Evolutionary conservation across 23 tunicate species (phyloP).

Genomic region (Halocynthia aurantium): DNA sequence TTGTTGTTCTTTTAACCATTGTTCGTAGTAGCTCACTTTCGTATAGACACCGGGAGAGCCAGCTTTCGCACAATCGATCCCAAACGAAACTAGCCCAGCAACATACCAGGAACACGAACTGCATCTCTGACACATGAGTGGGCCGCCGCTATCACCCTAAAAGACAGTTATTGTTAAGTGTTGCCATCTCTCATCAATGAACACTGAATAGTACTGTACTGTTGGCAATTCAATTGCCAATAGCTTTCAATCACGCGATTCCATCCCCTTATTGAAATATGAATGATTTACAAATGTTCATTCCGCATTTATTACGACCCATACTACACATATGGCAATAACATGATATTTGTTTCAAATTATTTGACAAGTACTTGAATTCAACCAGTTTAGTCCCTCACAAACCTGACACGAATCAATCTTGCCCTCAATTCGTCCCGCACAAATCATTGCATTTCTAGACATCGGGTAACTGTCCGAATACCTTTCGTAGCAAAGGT

Average conservation of each 20-base stretch:
- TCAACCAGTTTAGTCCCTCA: background rate
- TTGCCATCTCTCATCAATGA: too few species aligned
- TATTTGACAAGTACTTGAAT: background rate
- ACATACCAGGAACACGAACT: background rate
- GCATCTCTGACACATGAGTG: conserved; percentile 7
- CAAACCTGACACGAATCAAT: background rate
- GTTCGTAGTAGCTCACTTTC: background rate
- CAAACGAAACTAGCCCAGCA: conserved; percentile 10
- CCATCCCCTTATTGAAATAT: background rate
- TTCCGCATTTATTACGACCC: too few species aligned
- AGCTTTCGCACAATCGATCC: background rate
- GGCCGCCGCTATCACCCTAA: conserved; percentile 13
- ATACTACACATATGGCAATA: too few species aligned
- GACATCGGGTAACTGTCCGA: too few species aligned
- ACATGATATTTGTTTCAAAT: too few species aligned
- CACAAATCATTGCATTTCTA: background rate
- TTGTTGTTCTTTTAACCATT: background rate
- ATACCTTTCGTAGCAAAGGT: too few species aligned
- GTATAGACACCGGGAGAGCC: conserved; percentile 7
- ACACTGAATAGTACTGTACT: too few species aligned
- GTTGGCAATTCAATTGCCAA: too few species aligned
- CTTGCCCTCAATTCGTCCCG: conserved; percentile 1
- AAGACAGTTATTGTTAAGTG: too few species aligned
- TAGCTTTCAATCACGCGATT: too few species aligned
- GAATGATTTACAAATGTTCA: background rate